A percentile compares a stretch with the other conserved stretches of the same genome.
Conservation (phyloP, 2,113 vertebrate genomes). For the Otolemur garnettii region DNA sequence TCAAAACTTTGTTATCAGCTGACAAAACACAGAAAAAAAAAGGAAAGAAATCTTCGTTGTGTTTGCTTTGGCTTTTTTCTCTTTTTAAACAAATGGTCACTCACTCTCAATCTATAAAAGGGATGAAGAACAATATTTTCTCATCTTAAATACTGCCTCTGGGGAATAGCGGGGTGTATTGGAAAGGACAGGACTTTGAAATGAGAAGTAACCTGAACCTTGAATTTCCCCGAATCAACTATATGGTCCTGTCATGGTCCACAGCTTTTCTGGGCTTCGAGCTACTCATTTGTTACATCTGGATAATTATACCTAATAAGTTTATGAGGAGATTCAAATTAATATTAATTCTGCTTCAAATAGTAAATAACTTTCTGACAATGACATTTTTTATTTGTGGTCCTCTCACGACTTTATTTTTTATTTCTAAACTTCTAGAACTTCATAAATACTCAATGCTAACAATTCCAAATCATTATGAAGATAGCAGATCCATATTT, state of each 20-base stretch:
- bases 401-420: not conserved
- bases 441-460: constrained; percentile 7
- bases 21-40: constrained; percentile 75
- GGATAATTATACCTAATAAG: not conserved
- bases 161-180: not conserved
- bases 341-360: not conserved
- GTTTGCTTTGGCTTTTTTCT: constrained; percentile 62
- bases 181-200: not conserved
- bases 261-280: not conserved
- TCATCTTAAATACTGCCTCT: constrained; percentile 36
- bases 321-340: not conserved
- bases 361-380: not conserved
- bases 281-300: not conserved
- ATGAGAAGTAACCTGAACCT: not conserved
- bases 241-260: not conserved
- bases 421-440: constrained; percentile 34
- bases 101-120: constrained; percentile 1
- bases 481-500: not conserved
- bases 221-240: not conserved
- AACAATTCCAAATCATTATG: not conserved
- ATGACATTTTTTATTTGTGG: not conserved
- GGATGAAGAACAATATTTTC: not conserved
- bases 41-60: constrained; percentile 40
- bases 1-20: constrained; percentile 74
- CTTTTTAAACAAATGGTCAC: constrained; percentile 45